Evolutionary conservation across 2,113 vertebrate species (phyloP), one percentile per base, ranked within the genome.

Genomic region (Myocastor coypus): DNA sequence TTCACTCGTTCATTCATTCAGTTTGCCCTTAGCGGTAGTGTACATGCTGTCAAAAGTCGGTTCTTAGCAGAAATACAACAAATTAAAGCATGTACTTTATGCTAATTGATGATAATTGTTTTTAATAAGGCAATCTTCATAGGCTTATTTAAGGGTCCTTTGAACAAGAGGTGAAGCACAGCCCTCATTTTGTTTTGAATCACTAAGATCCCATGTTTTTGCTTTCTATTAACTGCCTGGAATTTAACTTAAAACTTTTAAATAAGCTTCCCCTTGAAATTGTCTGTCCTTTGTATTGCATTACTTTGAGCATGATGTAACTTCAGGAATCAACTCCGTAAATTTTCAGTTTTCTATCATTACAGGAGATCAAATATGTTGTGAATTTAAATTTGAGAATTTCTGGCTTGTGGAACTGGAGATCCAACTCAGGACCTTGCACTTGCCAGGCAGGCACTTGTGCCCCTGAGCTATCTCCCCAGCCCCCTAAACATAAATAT

Each of bases 101-200:
- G 42, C 11, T 91, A 84, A 84, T 87, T 87, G 52, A 42, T 92
- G n/a, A 71, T 93, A 69, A 87, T 69, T 93, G 55, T 91, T 80
- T 84, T 92, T n/a, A 89, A 7, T 85, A 82, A 85, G 40, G 26
- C 80, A 82, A 34, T 82, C 83, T 95, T 84, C 34, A 77, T 24
- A 82, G 66, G 40, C 32, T 91, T 52, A 69, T 73, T 91, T 80
- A 84, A 80, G 61, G 34, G 63, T 7, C 61, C n/a, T 75, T 8
- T 80, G 57, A 83, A 83, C 83, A 55, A 93, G 52, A 63, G 69
- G 24, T 40, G 32, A 68, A 22, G 87, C 71, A 78, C 66, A 78
- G 5, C 46, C 20, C 87, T 83, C 26, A 71, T 88, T 91, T 91
- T 26, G 40, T 68, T 85, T 95, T 59, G 11, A 80, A 80, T 84